Evolutionary conservation across 2,113 vertebrate species (phyloP).

Genomic region (Myocastor coypus): DNA sequence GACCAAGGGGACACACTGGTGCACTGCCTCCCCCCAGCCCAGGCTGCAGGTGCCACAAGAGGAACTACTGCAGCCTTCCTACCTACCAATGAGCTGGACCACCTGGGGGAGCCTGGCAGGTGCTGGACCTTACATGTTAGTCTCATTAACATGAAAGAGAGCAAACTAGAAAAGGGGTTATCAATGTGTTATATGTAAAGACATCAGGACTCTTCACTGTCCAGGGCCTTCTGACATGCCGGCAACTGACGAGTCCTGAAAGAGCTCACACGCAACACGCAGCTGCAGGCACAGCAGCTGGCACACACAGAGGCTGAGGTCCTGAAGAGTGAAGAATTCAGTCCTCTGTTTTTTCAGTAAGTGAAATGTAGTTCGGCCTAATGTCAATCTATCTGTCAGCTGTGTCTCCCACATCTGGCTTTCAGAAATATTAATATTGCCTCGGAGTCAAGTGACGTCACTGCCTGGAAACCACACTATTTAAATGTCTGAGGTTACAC

Average conservation of each 20-base stretch:
- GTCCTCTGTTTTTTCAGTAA: slow-evolving; percentile 51
- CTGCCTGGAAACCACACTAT: slow-evolving; percentile 23
- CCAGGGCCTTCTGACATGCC: background rate
- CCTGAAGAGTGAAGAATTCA: slow-evolving; percentile 30
- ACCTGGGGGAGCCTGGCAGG: background rate
- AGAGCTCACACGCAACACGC: slow-evolving; percentile 13
- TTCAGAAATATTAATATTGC: slow-evolving; percentile 44
- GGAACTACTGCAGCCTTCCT: background rate
- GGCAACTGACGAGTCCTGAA: slow-evolving; percentile 9
- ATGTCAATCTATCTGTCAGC: slow-evolving; percentile 48
- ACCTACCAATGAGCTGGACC: background rate
- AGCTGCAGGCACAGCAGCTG: slow-evolving; percentile 60
- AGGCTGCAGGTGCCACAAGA: background rate
- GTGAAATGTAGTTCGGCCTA: background rate
- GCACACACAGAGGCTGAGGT: background rate
- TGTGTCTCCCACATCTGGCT: slow-evolving; percentile 61
- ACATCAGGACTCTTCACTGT: background rate
- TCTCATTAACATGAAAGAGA: background rate
- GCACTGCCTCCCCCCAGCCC: background rate
- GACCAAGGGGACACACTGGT: background rate
- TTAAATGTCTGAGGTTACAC: slow-evolving; percentile 59
- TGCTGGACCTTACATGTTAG: background rate
- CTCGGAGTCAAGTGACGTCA: slow-evolving; percentile 45
- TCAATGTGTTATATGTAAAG: background rate
- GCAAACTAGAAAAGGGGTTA: background rate